phyloP scores from a whole-genome alignment of 2,797 vertebrate genomes.

The Enteromius anoplus region DNA sequence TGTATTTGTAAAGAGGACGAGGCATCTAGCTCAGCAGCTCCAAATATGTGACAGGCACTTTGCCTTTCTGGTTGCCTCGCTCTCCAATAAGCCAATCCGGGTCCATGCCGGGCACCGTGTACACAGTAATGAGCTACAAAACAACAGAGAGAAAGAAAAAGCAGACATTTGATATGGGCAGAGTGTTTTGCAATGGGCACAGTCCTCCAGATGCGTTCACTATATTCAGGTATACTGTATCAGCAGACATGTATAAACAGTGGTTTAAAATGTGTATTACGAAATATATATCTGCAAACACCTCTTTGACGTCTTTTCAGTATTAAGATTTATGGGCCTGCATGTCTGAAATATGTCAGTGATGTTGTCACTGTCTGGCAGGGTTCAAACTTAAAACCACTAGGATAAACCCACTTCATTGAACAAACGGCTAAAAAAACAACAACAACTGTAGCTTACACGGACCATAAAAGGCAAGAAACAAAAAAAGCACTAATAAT shows the following conservation, averaged over 20 bases:
- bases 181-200: not conserved
- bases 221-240: not conserved
- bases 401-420: not conserved
- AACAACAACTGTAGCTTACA: not conserved
- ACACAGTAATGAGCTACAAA: slow-evolving; percentile 90
- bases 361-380: not conserved
- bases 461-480: not conserved
- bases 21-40: slow-evolving; percentile 90
- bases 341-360: not conserved
- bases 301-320: not conserved
- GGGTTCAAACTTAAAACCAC: not conserved
- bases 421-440: not conserved
- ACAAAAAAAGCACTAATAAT: not conserved
- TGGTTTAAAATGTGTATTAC: not conserved
- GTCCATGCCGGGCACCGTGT: slow-evolving; percentile 97
- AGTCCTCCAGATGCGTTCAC: not conserved
- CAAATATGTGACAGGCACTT: slow-evolving; percentile 96
- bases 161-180: not conserved
- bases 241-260: not conserved
- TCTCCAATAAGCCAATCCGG: slow-evolving; percentile 96
- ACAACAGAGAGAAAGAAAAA: slow-evolving; percentile 6
- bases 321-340: not conserved
- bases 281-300: not conserved
- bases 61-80: slow-evolving; percentile 93
- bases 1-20: slow-evolving; percentile 17